phyloP scores from a whole-genome alignment of 2,797 vertebrate genomes.

The Gymnocypris eckloni region DNA sequence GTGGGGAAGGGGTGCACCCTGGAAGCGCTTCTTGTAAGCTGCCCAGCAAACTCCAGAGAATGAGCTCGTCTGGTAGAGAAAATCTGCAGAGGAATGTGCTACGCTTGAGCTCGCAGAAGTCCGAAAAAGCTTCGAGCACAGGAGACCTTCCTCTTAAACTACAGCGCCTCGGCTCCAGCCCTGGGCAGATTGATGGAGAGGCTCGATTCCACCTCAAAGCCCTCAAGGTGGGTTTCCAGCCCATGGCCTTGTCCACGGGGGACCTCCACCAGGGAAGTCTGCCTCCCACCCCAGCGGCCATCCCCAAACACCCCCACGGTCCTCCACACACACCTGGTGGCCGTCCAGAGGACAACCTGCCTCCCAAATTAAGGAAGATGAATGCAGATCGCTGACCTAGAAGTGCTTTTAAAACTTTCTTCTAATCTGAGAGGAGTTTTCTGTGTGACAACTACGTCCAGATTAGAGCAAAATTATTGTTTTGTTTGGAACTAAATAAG shows the following conservation, averaged over 20 bases:
- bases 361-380: conserved; percentile 71
- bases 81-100: conserved; percentile 81
- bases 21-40: conserved; percentile 68
- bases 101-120: conserved; percentile 76
- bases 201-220: conserved; percentile 78
- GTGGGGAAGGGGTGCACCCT: conserved; percentile 69
- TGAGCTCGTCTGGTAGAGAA: conserved; percentile 81
- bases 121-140: conserved; percentile 82
- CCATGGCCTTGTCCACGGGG: conserved; percentile 81
- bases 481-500: conserved; percentile 15
- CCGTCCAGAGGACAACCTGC: conserved; percentile 71
- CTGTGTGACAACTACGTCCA: not conserved
- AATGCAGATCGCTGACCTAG: conserved; percentile 68
- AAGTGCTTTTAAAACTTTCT: conserved; percentile 35
- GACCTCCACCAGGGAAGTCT: conserved; percentile 76
- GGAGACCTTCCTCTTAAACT: conserved; percentile 86
- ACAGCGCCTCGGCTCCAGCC: conserved; percentile 78
- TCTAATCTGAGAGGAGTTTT: conserved; percentile 33
- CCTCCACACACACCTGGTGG: conserved; percentile 69
- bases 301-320: conserved; percentile 55
- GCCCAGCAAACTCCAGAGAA: conserved; percentile 85
- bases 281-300: conserved; percentile 61
- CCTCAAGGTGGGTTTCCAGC: conserved; percentile 80
- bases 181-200: conserved; percentile 69
- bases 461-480: conserved; percentile 3